Conservation (phyloP, 2,113 vertebrate species). For the Mionectes macconnelli region DNA sequence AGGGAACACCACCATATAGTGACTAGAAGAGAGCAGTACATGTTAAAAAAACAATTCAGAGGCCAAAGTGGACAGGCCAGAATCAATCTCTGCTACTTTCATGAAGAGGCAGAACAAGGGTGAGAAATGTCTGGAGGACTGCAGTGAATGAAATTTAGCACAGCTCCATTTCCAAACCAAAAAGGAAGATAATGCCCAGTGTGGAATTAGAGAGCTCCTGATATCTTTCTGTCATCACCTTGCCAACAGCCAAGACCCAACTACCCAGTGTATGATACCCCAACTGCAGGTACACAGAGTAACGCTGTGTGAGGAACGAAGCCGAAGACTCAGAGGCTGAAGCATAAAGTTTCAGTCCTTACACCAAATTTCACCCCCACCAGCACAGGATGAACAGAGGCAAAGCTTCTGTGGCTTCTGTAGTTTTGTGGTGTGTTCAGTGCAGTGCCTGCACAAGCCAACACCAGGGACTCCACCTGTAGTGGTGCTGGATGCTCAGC, state of each 20-base stretch:
- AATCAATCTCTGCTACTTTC: conserved; percentile 19
- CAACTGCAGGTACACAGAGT: neutral
- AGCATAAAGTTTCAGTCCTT: neutral
- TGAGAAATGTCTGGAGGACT: neutral
- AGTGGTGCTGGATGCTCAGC: rapidly evolving
- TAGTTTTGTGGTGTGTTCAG: neutral
- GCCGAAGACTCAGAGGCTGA: neutral
- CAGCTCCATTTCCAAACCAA: neutral
- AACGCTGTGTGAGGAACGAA: neutral
- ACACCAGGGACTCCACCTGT: neutral
- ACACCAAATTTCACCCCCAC: neutral
- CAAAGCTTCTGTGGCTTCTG: neutral
- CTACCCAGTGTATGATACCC: neutral
- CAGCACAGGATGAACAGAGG: neutral
- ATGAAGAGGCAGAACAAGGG: neutral
- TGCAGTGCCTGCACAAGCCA: neutral
- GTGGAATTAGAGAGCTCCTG: neutral
- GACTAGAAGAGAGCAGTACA: neutral
- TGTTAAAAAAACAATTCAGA: neutral
- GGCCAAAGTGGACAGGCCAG: neutral
- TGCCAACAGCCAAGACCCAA: neutral
- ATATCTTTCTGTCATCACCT: neutral
- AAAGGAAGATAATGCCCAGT: neutral
- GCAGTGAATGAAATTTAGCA: neutral
- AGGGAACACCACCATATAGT: conserved; percentile 43